Base-by-base conservation (phyloP, 2,888 invertebrate species). In the Volucella bombylans region DNA sequence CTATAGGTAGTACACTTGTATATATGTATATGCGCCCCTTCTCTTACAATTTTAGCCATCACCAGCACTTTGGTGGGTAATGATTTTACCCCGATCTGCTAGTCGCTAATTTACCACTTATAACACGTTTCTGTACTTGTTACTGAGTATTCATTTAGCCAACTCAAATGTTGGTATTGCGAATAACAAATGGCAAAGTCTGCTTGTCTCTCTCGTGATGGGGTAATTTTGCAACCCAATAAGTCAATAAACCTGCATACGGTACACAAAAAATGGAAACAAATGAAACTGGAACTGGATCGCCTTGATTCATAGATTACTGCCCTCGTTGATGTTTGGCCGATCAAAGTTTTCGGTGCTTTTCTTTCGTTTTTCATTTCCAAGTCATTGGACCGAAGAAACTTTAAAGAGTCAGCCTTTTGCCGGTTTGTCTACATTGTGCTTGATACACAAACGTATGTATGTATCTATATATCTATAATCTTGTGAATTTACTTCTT, bases 241-340 rank as follows among this genome's bases (percentile, higher is more conserved):
- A 67, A 82, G 73, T 82, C 78, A 68, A 68, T 68, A 73, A 73
- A 78, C 73, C 61, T 59, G 69, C 52, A 61, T 72, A 31, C 12
- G 72, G 41, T 61, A 38, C 57, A 49, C 49, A 31, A 38, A 10
- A 64, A 69, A 43, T 81, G 49, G 52, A 73, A 80, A 61, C 72
- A 67, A 68, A 50, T 23, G 8, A 61, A 73, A 78, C 82, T 78
- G 73, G 82, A 78, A 78, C 82, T 78, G 73, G 82, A 78, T 82
- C 78, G 73, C 82, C 82, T 82, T 82, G 82, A 78, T 68, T 47
- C 82, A 50, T 41, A 64, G 62, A 82, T 59, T 72, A 47, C 55
- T 78, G 82, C 78, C 68, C 68, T 78, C 69, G 57, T 72, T 82
- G 76, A 71, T 62, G 54, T 77, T 67, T 14, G 31, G 39, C 31